Conservation (phyloP, 2,113 vertebrate species). For the Solea solea region DNA sequence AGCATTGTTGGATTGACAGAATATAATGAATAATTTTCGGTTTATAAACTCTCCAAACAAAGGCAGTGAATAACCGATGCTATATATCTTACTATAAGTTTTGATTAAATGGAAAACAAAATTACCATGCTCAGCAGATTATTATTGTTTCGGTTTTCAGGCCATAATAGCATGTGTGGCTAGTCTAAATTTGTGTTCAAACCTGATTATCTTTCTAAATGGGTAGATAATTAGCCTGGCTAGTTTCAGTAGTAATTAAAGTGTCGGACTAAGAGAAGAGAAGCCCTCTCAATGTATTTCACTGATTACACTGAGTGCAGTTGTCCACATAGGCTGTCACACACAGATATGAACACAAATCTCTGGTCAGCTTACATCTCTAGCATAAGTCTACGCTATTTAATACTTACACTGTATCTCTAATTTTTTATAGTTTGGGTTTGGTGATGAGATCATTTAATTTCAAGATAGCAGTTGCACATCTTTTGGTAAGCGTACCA, state of each 20-base stretch:
- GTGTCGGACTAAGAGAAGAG: slow-evolving; percentile 56
- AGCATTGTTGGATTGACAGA: slow-evolving; percentile 36
- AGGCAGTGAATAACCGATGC: slow-evolving; percentile 44
- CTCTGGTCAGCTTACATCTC: slow-evolving; percentile 41
- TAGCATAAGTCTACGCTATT: slow-evolving; percentile 40
- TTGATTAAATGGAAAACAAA: slow-evolving; percentile 48
- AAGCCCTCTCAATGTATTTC: slow-evolving; percentile 68
- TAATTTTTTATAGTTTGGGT: too few species aligned
- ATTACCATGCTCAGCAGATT: slow-evolving; percentile 29
- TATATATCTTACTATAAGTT: slow-evolving; percentile 48
- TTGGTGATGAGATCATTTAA: slow-evolving; percentile 15
- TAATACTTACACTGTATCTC: slow-evolving; percentile 16
- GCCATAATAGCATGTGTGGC: slow-evolving; percentile 30
- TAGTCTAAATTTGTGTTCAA: slow-evolving; percentile 64
- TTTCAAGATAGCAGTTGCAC: slow-evolving; percentile 57
- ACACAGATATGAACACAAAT: slow-evolving; percentile 2
- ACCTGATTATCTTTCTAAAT: slow-evolving; percentile 69
- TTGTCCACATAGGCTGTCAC: slow-evolving; percentile 23
- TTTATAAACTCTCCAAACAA: slow-evolving; percentile 39
- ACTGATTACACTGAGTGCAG: slow-evolving; percentile 35
- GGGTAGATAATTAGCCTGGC: slow-evolving; percentile 62
- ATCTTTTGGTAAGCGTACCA: background rate
- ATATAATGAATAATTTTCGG: slow-evolving; percentile 38
- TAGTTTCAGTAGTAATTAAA: slow-evolving; percentile 66
- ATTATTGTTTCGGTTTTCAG: slow-evolving; percentile 56